These are phyloP conservation scores for Drosophila miranda DNA, from an alignment of 1,140 invertebrate genomes.

Conservation along the genomic window DNA sequence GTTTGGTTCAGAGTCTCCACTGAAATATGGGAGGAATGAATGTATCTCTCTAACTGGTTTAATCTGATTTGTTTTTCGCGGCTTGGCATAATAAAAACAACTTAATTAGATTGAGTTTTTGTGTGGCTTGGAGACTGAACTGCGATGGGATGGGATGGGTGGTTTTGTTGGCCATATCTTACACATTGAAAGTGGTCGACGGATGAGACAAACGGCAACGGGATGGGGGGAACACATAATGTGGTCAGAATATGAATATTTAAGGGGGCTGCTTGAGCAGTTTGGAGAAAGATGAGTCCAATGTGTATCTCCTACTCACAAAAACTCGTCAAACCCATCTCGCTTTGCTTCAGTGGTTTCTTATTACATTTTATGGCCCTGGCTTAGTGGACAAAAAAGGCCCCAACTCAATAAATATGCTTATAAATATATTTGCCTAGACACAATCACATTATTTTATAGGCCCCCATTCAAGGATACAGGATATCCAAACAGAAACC, in stretches of 20 bases:
- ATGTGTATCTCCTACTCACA: neutral
- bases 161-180: conserved; percentile 51
- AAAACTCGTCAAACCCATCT: conserved; percentile 28
- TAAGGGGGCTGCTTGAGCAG: conserved; percentile 21
- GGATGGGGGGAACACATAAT: conserved; percentile 29
- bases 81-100: conserved; percentile 66
- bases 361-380: conserved; percentile 58
- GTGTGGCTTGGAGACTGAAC: conserved; percentile 5
- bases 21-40: conserved; percentile 29
- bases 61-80: conserved; percentile 73
- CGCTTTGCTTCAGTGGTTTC: conserved; percentile 45
- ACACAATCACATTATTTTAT: conserved; percentile 63
- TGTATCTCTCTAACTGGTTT: conserved; percentile 32
- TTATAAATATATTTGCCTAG: conserved; percentile 53
- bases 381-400: conserved; percentile 36
- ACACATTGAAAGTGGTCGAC: conserved; percentile 46
- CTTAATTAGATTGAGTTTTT: conserved; percentile 75
- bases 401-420: conserved; percentile 49
- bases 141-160: neutral
- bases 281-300: neutral
- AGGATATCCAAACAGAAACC: conserved; percentile 25
- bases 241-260: conserved; percentile 47
- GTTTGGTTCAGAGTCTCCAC: conserved; percentile 13
- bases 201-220: conserved; percentile 7
- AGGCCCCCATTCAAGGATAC: conserved; percentile 6